Conservation (phyloP, 2,888 invertebrate genomes). For the Elgonia sp. region DNA sequence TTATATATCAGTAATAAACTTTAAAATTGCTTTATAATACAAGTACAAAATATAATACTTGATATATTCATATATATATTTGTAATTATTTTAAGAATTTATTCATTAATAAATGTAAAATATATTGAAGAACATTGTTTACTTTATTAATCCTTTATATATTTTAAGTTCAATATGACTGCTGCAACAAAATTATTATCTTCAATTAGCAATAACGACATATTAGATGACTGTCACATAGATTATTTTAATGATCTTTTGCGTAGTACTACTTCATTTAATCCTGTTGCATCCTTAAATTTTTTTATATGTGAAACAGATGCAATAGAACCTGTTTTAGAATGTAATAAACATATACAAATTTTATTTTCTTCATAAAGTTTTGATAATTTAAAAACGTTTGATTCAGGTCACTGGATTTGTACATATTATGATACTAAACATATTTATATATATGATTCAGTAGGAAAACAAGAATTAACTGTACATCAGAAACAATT, state of each 20-base stretch:
- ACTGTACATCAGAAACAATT: constrained; percentile 19
- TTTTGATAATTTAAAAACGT: constrained; percentile 2
- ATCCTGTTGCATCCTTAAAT: not conserved
- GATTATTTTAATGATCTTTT: constrained; percentile 32
- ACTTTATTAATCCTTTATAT: no score
- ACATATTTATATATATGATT: constrained; percentile 54
- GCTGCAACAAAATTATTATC: not conserved
- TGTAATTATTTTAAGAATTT: no score
- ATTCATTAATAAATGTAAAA: no score
- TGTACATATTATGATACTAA: constrained; percentile 57
- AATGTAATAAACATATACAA: constrained; percentile 45
- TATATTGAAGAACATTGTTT: no score
- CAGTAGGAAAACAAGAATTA: constrained; percentile 27
- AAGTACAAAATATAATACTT: no score
- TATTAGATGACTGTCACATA: constrained; percentile 25
- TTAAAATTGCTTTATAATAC: no score
- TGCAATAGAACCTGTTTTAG: constrained; percentile 20
- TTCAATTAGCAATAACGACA: not conserved
- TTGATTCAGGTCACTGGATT: no score
- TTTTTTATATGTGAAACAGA: constrained; percentile 10
- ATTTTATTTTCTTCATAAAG: constrained; percentile 47
- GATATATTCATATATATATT: no score
- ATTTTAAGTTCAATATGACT: no score
- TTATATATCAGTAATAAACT: not conserved
- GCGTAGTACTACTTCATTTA: not conserved